Evolutionary conservation across 2,113 vertebrate species (phyloP).

Genomic region (Tenebrosternarchus preto): DNA sequence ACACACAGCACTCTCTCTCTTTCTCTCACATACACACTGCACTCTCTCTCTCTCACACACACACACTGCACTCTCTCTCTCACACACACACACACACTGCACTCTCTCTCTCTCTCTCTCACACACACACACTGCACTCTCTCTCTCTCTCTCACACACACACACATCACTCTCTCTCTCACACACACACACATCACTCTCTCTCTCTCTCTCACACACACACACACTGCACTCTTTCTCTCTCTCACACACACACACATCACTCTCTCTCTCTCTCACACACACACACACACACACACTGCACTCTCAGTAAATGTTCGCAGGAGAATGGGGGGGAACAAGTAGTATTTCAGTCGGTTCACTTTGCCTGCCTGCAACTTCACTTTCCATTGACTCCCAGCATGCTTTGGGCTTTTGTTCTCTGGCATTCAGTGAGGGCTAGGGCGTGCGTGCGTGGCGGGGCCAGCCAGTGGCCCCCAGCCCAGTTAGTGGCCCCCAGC

Average conservation of each 20-base stretch:
- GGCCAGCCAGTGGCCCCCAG: background rate
- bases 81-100: constrained; percentile 26
- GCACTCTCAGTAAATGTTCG: constrained; percentile 44
- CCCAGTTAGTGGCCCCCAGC: background rate
- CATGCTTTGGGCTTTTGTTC: constrained; percentile 37
- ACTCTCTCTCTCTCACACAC: constrained; percentile 11
- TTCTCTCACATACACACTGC: constrained; percentile 31
- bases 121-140: constrained; percentile 18
- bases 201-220: constrained; percentile 25
- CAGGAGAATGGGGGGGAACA: constrained; percentile 36
- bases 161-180: too few species aligned
- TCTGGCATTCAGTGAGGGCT: constrained; percentile 3
- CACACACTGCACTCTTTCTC: constrained; percentile 23
- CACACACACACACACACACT: constrained; percentile 27
- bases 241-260: constrained; percentile 23
- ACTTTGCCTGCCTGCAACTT: constrained; percentile 32
- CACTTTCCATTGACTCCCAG: constrained; percentile 48
- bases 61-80: constrained; percentile 23
- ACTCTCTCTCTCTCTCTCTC: constrained; percentile 24
- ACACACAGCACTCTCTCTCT: constrained; percentile 19
- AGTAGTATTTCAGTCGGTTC: constrained; percentile 36
- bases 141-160: constrained; percentile 32
- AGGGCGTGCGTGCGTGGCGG: background rate
- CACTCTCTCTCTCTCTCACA: constrained; percentile 14
- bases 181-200: constrained; percentile 16